These are phyloP conservation scores for Musca vetustissima DNA, from an alignment of 1,140 invertebrate genomes.

Conservation along the genomic window DNA sequence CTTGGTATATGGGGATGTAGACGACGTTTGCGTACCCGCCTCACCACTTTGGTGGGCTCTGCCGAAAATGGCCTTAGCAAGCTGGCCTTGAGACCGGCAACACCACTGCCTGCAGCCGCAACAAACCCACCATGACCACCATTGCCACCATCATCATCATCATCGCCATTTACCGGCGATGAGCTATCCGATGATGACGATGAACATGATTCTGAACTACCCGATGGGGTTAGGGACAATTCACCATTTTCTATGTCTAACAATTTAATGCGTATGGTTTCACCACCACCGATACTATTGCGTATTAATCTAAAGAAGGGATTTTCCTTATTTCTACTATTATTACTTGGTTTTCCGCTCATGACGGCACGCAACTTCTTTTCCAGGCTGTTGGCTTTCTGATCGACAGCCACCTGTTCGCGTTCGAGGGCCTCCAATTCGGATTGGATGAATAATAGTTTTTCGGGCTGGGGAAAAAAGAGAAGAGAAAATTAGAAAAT, in stretches of 20 bases:
- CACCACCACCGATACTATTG: constrained; percentile 56
- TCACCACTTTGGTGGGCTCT: too few species aligned
- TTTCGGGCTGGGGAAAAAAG: constrained; percentile 54
- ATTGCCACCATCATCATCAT: constrained; percentile 15
- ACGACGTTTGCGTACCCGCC: constrained; percentile 8
- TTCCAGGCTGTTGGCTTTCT: constrained; percentile 85
- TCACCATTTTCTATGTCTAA: constrained; percentile 47
- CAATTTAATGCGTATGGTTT: constrained; percentile 51
- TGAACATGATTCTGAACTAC: constrained; percentile 11
- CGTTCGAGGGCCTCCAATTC: constrained; percentile 86
- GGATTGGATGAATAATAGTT: constrained; percentile 76
- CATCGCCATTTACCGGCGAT: constrained; percentile 32
- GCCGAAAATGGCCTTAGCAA: not conserved
- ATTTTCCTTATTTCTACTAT: constrained; percentile 40
- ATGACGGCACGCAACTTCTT: constrained; percentile 83
- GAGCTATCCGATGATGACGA: constrained; percentile 26
- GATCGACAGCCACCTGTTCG: constrained; percentile 89
- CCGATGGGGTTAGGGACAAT: constrained; percentile 30
- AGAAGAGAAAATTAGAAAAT: not conserved
- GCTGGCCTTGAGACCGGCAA: constrained; percentile 16
- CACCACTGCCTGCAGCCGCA: constrained; percentile 3
- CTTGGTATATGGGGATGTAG: constrained; percentile 18
- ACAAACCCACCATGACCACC: not conserved
- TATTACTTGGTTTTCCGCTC: constrained; percentile 60
- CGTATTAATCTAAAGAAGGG: constrained; percentile 53